Evolutionary conservation across 2,888 invertebrate species (phyloP).

Genomic region (Phlogophora meticulosa): DNA sequence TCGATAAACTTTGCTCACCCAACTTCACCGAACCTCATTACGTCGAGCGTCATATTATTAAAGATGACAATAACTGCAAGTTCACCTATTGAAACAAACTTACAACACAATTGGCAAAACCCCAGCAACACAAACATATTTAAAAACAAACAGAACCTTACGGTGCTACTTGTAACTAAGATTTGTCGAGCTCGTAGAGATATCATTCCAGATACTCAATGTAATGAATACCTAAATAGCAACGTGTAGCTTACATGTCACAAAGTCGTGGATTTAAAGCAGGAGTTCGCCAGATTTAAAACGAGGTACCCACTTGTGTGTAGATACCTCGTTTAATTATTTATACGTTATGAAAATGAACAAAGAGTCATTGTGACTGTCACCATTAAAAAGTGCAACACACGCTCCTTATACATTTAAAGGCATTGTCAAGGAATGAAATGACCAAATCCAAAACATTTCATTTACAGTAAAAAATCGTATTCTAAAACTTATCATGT

Average conservation of each 20-base stretch:
- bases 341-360: too few relatives aligned
- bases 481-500: neutral
- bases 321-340: too few relatives aligned
- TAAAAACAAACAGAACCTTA: too few relatives aligned
- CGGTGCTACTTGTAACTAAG: too few relatives aligned
- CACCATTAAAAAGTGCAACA: too few relatives aligned
- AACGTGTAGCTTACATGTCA: neutral
- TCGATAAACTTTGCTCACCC: constrained; percentile 1
- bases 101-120: constrained; percentile 5
- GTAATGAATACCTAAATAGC: too few relatives aligned
- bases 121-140: neutral
- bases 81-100: constrained; percentile 27
- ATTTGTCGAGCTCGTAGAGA: too few relatives aligned
- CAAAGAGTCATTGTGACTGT: too few relatives aligned
- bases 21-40: neutral
- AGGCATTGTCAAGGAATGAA: neutral
- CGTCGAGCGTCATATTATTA: neutral
- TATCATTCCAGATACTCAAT: neutral
- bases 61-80: constrained; percentile 17
- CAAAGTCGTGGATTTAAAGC: neutral
- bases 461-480: neutral
- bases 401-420: too few relatives aligned
- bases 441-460: too few relatives aligned
- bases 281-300: neutral
- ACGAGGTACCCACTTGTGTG: too few relatives aligned